Evolutionary conservation across 2,797 vertebrate species (phyloP).

Genomic region (Galago senegalensis): DNA sequence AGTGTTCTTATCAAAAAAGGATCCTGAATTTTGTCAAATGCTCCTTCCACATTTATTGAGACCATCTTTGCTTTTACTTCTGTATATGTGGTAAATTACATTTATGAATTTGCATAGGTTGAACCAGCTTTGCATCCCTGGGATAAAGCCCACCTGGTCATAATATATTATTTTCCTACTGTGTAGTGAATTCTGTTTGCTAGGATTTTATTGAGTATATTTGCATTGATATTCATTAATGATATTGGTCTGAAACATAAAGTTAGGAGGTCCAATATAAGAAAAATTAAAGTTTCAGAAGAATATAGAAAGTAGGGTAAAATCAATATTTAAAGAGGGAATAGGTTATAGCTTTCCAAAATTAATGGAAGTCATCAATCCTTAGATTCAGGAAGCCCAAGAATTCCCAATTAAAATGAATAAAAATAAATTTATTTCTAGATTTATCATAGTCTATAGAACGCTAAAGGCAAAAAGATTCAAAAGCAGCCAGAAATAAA

Average conservation of each 20-base stretch:
- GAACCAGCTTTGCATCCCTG: no score
- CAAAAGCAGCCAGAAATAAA: neutral
- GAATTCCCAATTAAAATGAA: neutral
- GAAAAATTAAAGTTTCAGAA: neutral
- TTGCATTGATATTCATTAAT: no score
- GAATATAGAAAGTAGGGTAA: neutral
- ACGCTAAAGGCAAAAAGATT: neutral
- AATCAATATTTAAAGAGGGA: neutral
- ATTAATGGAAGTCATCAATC: neutral
- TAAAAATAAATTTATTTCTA: conserved; percentile 38
- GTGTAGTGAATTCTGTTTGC: no score
- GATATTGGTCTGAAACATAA: neutral
- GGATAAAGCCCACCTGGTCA: no score
- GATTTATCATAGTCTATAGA: neutral
- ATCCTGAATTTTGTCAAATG: no score
- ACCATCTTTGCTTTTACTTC: no score
- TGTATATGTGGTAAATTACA: no score
- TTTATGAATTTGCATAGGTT: no score
- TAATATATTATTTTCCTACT: no score
- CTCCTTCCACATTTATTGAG: no score
- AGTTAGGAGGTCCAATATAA: neutral
- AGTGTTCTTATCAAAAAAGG: no score
- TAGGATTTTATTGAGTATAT: no score
- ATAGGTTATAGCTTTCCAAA: neutral
- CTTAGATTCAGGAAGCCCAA: neutral